phyloP scores from a whole-genome alignment of 1,140 invertebrate genomes.

The Microplitis mediator region DNA sequence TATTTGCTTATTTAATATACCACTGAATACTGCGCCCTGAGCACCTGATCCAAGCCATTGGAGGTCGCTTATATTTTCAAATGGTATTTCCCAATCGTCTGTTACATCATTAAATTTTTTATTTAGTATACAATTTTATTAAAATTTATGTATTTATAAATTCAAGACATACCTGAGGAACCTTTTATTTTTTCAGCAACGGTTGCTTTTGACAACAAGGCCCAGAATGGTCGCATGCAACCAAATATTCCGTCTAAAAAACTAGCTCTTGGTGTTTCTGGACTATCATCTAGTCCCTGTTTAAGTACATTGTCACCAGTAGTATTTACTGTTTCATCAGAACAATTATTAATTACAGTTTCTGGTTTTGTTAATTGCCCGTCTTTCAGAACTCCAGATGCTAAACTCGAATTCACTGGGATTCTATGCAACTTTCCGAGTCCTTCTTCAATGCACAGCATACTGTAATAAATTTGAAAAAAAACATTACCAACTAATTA shows the following conservation, averaged over 20 bases:
- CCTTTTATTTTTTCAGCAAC: conserved; percentile 72
- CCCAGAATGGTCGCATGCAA: conserved; percentile 84
- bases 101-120: conserved; percentile 36
- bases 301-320: conserved; percentile 51
- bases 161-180: conserved; percentile 51
- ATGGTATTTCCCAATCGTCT: conserved; percentile 92
- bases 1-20: conserved; percentile 79
- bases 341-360: neutral
- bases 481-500: neutral
- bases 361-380: conserved; percentile 36
- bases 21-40: conserved; percentile 94
- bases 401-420: conserved; percentile 49
- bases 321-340: conserved; percentile 43
- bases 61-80: conserved; percentile 89
- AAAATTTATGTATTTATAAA: conserved; percentile 1
- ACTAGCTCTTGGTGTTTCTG: conserved; percentile 66
- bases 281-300: conserved; percentile 43
- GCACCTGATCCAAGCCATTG: conserved; percentile 94
- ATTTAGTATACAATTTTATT: conserved; percentile 34
- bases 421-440: conserved; percentile 64
- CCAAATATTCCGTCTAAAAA: conserved; percentile 86
- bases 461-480: conserved; percentile 56
- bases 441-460: conserved; percentile 73
- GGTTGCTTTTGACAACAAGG: conserved; percentile 80
- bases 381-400: conserved; percentile 37